These are phyloP conservation scores for Galerucella pusilla DNA, from an alignment of 2,888 invertebrate genomes.

Conservation along the genomic window DNA sequence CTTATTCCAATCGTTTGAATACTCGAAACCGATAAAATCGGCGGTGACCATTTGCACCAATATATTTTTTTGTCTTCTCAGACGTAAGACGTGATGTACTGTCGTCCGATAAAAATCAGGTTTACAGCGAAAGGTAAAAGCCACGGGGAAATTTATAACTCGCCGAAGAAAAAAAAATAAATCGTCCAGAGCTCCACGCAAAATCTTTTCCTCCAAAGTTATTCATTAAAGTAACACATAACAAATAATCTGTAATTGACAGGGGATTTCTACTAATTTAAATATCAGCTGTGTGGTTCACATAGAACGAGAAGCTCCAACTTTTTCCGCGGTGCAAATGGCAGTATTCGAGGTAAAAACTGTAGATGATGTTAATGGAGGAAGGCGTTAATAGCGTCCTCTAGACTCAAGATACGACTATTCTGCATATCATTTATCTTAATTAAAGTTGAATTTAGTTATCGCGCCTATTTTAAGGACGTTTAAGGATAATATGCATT, in stretches of 20 bases:
- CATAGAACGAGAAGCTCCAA: background rate
- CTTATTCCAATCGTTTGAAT: slow-evolving; percentile 44
- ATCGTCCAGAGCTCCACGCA: background rate
- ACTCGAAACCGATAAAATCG: slow-evolving; percentile 43
- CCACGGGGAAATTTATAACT: slow-evolving; percentile 34
- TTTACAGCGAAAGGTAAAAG: slow-evolving; percentile 34
- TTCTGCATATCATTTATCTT: slow-evolving; percentile 66
- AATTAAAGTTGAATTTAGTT: slow-evolving; percentile 66
- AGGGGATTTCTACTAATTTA: background rate
- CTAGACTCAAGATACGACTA: slow-evolving; percentile 63
- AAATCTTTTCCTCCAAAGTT: no score
- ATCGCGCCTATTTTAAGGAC: slow-evolving; percentile 62
- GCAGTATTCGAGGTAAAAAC: slow-evolving; percentile 51
- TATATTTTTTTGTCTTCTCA: slow-evolving; percentile 28
- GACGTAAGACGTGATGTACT: slow-evolving; percentile 30
- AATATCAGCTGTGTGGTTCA: background rate
- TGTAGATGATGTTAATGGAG: slow-evolving; percentile 57
- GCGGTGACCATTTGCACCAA: slow-evolving; percentile 40
- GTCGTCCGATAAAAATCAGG: slow-evolving; percentile 22
- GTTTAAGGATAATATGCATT: slow-evolving; percentile 57
- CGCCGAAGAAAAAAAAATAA: background rate
- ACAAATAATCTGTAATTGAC: background rate
- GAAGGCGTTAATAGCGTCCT: slow-evolving; percentile 58
- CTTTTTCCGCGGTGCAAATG: slow-evolving; percentile 45
- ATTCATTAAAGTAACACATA: background rate